A percentile compares a stretch with the other conserved stretches of the same genome.
Evolutionary conservation across 2,797 vertebrate species (phyloP).

Genomic region (Pangasius krempfi): DNA sequence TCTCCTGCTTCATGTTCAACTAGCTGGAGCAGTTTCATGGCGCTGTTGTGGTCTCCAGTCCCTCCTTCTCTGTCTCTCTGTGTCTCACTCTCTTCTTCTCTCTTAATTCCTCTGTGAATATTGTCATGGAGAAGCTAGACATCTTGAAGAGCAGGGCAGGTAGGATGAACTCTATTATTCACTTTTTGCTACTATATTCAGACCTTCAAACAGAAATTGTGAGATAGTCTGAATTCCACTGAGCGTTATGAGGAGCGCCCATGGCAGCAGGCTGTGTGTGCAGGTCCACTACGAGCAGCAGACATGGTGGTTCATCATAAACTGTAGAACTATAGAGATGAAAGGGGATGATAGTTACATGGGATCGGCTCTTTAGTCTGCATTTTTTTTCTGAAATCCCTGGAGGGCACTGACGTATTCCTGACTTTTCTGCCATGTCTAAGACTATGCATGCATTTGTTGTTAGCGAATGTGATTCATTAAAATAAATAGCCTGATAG

Average conservation of each 20-base stretch:
- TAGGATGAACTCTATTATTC: conserved; percentile 46
- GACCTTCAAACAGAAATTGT: neutral
- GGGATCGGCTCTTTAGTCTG: neutral
- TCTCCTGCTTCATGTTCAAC: conserved; percentile 19
- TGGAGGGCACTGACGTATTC: neutral
- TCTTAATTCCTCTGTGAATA: conserved; percentile 24
- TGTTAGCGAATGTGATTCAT: neutral
- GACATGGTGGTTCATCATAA: neutral
- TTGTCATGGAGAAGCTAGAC: conserved; percentile 55
- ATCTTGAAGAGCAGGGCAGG: conserved; percentile 59
- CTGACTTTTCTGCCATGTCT: neutral
- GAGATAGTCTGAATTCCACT: neutral
- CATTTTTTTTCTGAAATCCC: neutral
- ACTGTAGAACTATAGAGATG: neutral
- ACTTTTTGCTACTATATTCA: neutral
- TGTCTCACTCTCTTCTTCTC: conserved; percentile 13
- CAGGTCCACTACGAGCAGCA: conserved; percentile 8
- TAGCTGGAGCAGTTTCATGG: conserved; percentile 24
- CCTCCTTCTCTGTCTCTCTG: conserved; percentile 22
- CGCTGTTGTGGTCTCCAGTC: conserved; percentile 11
- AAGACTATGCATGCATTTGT: neutral
- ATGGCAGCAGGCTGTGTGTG: conserved; percentile 14
- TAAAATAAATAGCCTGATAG: conserved; percentile 15
- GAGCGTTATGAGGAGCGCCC: neutral
- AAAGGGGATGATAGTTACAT: neutral